Evolutionary conservation across 1,140 invertebrate genomes (phyloP).

Genomic region (Sinella curviseta): DNA sequence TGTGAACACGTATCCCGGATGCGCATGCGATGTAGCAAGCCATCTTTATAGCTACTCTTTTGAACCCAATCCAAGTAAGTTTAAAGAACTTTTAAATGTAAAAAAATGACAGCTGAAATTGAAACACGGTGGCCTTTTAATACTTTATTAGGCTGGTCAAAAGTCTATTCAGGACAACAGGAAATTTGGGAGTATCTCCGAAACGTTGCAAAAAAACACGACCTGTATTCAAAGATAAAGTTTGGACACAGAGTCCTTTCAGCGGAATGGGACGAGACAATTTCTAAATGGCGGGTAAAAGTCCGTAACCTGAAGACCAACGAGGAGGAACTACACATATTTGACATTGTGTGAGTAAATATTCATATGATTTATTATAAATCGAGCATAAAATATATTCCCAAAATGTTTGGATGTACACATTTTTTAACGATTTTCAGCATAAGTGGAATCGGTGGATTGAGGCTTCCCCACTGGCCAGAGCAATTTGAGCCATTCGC

Average conservation of each 20-base stretch:
- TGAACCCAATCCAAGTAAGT: slow-evolving; percentile 42
- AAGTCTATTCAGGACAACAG: slow-evolving; percentile 31
- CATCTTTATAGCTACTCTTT: slow-evolving; percentile 40
- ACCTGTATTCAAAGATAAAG: slow-evolving; percentile 33
- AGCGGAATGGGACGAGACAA: slow-evolving; percentile 34
- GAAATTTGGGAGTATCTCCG: slow-evolving; percentile 41
- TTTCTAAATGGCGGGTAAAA: slow-evolving; percentile 35
- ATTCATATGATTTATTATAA: no score
- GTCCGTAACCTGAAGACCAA: not conserved
- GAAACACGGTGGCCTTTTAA: no score
- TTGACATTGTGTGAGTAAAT: slow-evolving; percentile 37
- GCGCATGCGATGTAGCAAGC: slow-evolving; percentile 40
- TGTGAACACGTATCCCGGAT: slow-evolving; percentile 41
- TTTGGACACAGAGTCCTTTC: slow-evolving; percentile 36
- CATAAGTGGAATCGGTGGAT: slow-evolving; percentile 27
- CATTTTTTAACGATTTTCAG: slow-evolving; percentile 20
- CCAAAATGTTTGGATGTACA: not conserved
- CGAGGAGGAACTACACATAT: not conserved
- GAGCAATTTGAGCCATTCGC: slow-evolving; percentile 36
- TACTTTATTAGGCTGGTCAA: slow-evolving; percentile 37
- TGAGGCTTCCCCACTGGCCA: slow-evolving; percentile 31
- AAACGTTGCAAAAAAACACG: slow-evolving; percentile 35
- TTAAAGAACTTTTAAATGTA: not conserved
- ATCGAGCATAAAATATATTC: not conserved
- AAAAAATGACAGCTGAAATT: no score